phyloP scores from a whole-genome alignment of 2,888 invertebrate species.

The Protophormia terraenovae region DNA sequence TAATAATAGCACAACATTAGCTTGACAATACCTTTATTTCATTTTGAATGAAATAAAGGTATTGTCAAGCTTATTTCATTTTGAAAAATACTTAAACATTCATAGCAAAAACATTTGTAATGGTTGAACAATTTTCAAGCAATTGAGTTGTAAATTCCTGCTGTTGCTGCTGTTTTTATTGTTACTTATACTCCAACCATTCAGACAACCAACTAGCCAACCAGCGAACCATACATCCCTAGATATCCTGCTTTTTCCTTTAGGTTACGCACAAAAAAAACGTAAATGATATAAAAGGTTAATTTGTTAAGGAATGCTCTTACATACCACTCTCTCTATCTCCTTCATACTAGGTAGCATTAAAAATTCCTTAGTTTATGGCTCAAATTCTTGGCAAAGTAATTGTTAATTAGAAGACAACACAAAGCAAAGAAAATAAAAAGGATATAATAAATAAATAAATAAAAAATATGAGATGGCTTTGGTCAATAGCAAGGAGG shows the following conservation, averaged over 20 bases:
- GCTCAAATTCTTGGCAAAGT: neutral
- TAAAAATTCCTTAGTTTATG: neutral
- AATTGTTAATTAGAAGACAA: constrained; percentile 32
- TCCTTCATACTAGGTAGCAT: neutral
- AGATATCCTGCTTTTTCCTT: neutral
- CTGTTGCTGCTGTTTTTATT: neutral
- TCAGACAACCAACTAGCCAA: no score
- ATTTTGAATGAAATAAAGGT: no score
- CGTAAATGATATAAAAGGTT: neutral
- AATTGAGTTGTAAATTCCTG: constrained; percentile 1
- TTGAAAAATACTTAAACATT: neutral
- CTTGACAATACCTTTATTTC: neutral
- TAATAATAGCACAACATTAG: neutral
- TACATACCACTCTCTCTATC: neutral
- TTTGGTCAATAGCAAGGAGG: neutral
- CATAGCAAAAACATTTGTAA: neutral
- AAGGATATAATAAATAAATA: neutral
- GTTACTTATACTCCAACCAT: no score
- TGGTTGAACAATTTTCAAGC: constrained; percentile 10
- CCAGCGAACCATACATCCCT: no score
- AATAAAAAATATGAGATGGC: neutral
- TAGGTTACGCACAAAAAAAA: neutral
- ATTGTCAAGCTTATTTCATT: neutral
- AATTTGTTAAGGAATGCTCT: neutral
- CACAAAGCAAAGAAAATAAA: neutral